phyloP scores from a whole-genome alignment of 2,888 invertebrate genomes.

The Capitulum mitella region DNA sequence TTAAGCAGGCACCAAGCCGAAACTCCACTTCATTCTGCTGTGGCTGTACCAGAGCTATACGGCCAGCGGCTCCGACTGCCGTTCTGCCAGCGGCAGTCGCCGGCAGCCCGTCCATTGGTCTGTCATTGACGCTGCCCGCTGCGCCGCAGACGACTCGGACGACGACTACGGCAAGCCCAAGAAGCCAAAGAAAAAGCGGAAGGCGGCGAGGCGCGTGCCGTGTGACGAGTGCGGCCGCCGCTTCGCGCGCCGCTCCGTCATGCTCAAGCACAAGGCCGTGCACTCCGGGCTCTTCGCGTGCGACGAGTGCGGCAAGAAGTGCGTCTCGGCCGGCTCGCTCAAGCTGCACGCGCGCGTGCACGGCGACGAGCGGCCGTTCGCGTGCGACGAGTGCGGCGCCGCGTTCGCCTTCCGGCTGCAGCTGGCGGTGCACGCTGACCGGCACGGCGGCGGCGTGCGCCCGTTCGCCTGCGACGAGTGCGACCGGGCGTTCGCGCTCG shows the following conservation, averaged over 20 bases:
- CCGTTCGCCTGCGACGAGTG: background rate
- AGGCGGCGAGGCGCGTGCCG: background rate
- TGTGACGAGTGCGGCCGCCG: background rate
- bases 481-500: background rate
- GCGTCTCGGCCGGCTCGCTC: background rate
- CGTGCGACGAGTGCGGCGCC: background rate
- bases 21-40: no score
- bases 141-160: background rate
- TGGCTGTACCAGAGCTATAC: no score
- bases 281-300: background rate
- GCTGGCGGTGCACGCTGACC: background rate
- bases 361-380: background rate
- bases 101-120: no score
- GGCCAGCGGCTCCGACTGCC: no score
- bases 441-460: background rate
- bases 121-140: no score
- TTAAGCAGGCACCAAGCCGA: no score
- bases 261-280: constrained; percentile 10
- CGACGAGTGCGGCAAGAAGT: background rate
- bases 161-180: background rate
- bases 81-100: no score
- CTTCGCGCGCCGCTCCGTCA: background rate
- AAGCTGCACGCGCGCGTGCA: background rate
- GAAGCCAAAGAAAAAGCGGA: background rate
- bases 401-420: background rate